These are phyloP conservation scores for Aselliscus stoliczkanus DNA, from an alignment of 2,797 vertebrate species.

Conservation along the genomic window DNA sequence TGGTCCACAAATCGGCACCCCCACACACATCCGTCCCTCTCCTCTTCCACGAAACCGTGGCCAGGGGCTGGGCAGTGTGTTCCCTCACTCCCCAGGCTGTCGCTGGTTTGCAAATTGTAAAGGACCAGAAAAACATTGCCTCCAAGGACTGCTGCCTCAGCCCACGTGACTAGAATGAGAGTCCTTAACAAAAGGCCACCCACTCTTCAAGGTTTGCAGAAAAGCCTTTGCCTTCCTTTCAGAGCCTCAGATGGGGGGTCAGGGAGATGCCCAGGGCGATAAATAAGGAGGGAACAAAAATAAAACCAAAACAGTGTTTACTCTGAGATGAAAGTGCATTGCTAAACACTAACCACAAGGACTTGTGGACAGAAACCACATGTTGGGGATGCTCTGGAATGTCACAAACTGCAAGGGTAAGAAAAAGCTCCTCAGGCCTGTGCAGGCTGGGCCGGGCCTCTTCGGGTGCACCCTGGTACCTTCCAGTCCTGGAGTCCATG, in stretches of 20 bases:
- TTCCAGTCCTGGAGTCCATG: accelerated
- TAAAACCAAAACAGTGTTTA: constrained; percentile 67
- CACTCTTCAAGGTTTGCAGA: not conserved
- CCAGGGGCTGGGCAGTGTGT: accelerated
- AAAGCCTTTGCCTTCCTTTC: constrained; percentile 11
- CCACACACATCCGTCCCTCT: accelerated
- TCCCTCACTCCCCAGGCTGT: not conserved
- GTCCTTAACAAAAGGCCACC: not conserved
- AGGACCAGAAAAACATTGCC: not conserved
- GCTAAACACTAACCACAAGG: constrained; percentile 72
- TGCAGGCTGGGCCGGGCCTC: not conserved
- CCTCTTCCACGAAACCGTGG: accelerated
- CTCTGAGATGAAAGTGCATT: constrained; percentile 55
- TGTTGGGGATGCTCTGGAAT: constrained; percentile 54
- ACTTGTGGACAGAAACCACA: constrained; percentile 65
- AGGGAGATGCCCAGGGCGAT: constrained; percentile 9
- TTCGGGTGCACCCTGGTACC: not conserved
- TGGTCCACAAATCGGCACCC: not conserved
- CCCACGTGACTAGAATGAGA: not conserved
- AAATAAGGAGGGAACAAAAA: constrained; percentile 45
- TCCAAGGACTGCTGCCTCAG: not conserved
- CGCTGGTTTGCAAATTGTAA: not conserved
- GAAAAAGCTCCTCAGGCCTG: not conserved
- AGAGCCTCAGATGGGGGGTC: not conserved
- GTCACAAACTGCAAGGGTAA: constrained; percentile 58